phyloP scores from a whole-genome alignment of 2,888 invertebrate genomes.

The Acanthosepion lycidas region DNA sequence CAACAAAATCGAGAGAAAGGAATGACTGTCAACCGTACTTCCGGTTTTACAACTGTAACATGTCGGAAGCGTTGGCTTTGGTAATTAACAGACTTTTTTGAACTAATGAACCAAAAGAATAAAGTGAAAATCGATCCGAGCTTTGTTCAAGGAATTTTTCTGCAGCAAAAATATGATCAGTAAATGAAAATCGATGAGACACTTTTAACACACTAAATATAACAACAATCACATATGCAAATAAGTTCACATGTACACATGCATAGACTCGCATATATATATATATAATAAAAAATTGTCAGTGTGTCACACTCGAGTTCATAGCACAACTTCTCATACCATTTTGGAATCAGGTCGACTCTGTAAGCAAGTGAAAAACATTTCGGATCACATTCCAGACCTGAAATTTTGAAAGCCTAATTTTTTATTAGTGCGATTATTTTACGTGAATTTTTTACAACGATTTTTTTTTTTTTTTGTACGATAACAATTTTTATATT shows the following conservation, averaged over 20 bases:
- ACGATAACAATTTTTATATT: too few species aligned
- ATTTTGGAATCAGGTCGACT: too few species aligned
- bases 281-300: neutral
- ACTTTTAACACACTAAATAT: neutral
- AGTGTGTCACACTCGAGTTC: too few species aligned
- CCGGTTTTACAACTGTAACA: neutral
- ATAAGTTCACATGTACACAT: neutral
- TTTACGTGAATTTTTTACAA: too few species aligned
- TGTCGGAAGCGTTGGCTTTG: neutral
- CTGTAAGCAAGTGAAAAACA: too few species aligned
- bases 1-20: neutral
- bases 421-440: too few species aligned
- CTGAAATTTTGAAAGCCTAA: too few species aligned
- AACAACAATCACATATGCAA: neutral
- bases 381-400: too few species aligned
- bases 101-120: conserved; percentile 14
- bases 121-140: neutral
- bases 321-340: too few species aligned
- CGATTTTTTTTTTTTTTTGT: too few species aligned
- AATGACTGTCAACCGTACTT: neutral
- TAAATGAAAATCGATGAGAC: conserved; percentile 33
- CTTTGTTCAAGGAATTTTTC: neutral
- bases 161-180: neutral
- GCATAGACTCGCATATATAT: neutral
- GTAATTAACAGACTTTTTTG: neutral